Conservation (phyloP, 2,797 vertebrate species). For the Lutjanus campechanus region DNA sequence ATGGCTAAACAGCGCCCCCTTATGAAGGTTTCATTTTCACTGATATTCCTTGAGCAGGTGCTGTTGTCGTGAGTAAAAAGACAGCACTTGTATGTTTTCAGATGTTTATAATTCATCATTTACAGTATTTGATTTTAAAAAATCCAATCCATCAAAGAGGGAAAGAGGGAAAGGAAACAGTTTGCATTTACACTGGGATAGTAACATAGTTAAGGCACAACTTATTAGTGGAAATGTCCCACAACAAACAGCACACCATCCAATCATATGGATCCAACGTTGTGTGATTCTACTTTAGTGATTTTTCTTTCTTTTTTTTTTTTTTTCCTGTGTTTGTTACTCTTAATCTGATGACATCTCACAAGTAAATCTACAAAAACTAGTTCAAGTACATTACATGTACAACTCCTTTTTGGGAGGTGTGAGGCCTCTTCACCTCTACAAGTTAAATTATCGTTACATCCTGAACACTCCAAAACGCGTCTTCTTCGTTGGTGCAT, state of each 20-base stretch:
- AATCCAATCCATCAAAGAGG: not conserved
- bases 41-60: not conserved
- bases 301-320: not conserved
- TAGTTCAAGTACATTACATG: slow-evolving; percentile 12
- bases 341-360: slow-evolving; percentile 19
- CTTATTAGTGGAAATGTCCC: slow-evolving; percentile 41
- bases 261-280: slow-evolving; percentile 3
- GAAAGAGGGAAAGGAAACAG: slow-evolving; percentile 5
- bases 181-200: slow-evolving; percentile 39
- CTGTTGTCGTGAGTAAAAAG: slow-evolving; percentile 10
- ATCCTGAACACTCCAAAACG: slow-evolving; percentile 95
- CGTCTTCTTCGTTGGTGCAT: slow-evolving; percentile 92
- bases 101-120: slow-evolving; percentile 47
- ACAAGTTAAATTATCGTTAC: slow-evolving; percentile 73
- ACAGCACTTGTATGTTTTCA: not conserved
- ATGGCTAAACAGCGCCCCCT: slow-evolving; percentile 76
- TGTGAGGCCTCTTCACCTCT: not conserved
- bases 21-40: slow-evolving; percentile 33
- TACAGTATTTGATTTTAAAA: slow-evolving; percentile 38
- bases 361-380: slow-evolving; percentile 33
- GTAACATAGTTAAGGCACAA: slow-evolving; percentile 75
- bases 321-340: slow-evolving; percentile 10
- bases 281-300: slow-evolving; percentile 8
- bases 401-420: not conserved
- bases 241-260: slow-evolving; percentile 20